Base-by-base conservation (phyloP, 2,888 invertebrate species). In the Thymelicus sylvestris region DNA sequence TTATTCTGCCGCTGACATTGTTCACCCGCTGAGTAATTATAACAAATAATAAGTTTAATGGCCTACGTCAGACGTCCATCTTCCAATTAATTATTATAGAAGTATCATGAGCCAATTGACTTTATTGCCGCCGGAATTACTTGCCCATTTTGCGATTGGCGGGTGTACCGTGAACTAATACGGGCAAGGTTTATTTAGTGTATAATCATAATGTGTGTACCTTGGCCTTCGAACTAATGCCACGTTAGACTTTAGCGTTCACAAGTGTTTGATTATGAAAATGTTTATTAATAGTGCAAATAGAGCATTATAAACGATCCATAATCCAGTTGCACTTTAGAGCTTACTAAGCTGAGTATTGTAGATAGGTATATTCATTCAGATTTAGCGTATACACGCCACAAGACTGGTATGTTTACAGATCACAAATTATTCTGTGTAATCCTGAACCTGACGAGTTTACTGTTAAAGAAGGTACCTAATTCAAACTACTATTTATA, bases 111-210 rank as follows among this genome's bases (percentile, higher is more conserved):
- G 55, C 55, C 55, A 55, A 55, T 55, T 24, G 19, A 55, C 55
- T 24, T 55, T 55, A 55, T 55, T 55, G 55, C n/a, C 62, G 47
- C 47, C 15, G 47, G 24, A 44, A 24, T 62, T 13, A 47, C 62
- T 62, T 62, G 19, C 62, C 62, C 47, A 62, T 62, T 62, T 62
- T 47, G 62, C 24, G 44, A 62, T 62, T 62, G 47, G 24, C 47
- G 62, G 62, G 62, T 62, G 62, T 47, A 31, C 47, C 62, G 44
- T 6, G 47, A 13, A 24, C 62, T 62, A 62, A 24, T 24, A 24
- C 13, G 62, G 47, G 24, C 62, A 47, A 24, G 38, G 62, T 62
- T 47, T 62, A 47, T 62, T 62, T 62, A 62, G 47, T 24, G 47
- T 47, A 24, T 47, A 24, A n/a, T 62, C 24, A 62, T 44, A 13